Conservation (phyloP, 1,140 invertebrate genomes). For the Zaprionus lachaisei region DNA sequence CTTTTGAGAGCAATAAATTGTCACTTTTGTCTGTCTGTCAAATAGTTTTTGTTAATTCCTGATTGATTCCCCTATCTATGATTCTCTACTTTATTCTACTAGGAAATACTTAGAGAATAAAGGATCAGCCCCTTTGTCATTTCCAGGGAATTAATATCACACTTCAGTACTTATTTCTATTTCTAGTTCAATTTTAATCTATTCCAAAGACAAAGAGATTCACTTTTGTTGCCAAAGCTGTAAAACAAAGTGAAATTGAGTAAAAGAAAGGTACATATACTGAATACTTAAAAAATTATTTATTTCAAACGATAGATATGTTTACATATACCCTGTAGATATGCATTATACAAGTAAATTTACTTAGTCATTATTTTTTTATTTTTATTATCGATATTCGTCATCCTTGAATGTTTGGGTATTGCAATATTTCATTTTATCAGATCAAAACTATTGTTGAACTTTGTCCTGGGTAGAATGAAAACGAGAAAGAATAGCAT, state of each 20-base stretch:
- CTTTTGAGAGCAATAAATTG: constrained; percentile 59
- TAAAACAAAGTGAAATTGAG: constrained; percentile 24
- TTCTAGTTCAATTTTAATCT: constrained; percentile 30
- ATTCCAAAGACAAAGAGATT: constrained; percentile 39
- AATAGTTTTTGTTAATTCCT: constrained; percentile 9
- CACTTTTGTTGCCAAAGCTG: constrained; percentile 10
- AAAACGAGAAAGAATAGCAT: background rate
- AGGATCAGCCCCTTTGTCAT: background rate
- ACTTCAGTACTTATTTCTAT: background rate
- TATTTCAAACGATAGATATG: background rate
- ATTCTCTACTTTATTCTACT: background rate
- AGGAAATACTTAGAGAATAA: background rate
- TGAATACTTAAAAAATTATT: background rate
- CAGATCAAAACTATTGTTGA: background rate
- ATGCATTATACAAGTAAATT: too few species aligned
- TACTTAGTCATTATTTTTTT: background rate
- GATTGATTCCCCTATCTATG: constrained; percentile 10
- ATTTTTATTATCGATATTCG: background rate
- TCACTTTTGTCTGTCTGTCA: constrained; percentile 7
- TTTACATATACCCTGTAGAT: background rate
- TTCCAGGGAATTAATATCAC: background rate
- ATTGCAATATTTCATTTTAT: background rate
- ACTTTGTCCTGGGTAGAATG: background rate
- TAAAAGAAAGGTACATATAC: background rate
- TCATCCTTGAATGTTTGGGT: background rate